These are phyloP conservation scores for Hydrozoanthus tunicans DNA, from an alignment of 64 coral and sea anemone genomes.

Conservation along the genomic window DNA sequence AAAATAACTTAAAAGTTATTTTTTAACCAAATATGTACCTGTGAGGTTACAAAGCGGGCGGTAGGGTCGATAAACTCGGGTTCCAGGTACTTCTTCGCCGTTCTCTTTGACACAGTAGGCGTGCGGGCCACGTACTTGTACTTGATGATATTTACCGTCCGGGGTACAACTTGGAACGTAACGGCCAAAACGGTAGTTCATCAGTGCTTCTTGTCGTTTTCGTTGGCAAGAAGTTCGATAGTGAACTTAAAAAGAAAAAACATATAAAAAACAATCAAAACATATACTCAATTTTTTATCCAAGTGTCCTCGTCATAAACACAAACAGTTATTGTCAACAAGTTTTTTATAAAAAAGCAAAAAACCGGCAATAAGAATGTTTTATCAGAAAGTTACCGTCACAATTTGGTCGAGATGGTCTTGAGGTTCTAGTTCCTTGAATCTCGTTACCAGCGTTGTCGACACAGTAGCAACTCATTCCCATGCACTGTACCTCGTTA, in stretches of 20 bases:
- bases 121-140: conserved; percentile 60
- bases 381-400: conserved; percentile 27
- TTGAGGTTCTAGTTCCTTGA: conserved; percentile 66
- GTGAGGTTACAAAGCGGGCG: conserved; percentile 62
- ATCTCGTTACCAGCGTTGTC: conserved; percentile 67
- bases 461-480: conserved; percentile 80
- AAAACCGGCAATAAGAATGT: too few relatives aligned
- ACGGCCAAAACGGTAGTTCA: conserved; percentile 57
- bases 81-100: conserved; percentile 79
- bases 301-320: too few relatives aligned
- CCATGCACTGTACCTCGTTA: conserved; percentile 78
- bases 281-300: too few relatives aligned
- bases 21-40: conserved; percentile 34
- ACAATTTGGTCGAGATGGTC: conserved; percentile 82
- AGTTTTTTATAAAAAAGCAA: too few relatives aligned
- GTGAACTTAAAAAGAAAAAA: conserved; percentile 35
- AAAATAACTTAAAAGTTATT: not conserved
- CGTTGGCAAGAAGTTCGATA: conserved; percentile 65
- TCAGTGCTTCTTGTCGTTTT: conserved; percentile 51
- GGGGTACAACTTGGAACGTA: conserved; percentile 73
- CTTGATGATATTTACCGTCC: conserved; percentile 61
- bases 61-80: conserved; percentile 66
- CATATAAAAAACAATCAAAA: not conserved
- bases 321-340: too few relatives aligned
- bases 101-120: conserved; percentile 61